Percentiles rank a stretch among this genome's conserved stretches.
Conservation (phyloP, 2,888 invertebrate species). For the Dynastes tityus region DNA sequence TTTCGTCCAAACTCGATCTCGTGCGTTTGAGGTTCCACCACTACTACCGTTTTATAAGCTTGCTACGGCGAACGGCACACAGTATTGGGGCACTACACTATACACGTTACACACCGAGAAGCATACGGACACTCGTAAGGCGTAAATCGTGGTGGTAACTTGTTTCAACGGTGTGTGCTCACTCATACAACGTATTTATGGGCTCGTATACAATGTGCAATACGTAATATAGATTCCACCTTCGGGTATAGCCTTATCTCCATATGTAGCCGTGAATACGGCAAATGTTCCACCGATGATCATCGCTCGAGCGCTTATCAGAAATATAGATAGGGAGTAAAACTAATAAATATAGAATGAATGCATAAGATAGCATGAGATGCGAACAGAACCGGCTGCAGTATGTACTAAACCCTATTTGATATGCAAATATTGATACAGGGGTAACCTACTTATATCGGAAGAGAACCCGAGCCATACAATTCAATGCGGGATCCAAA, state of each 20-base stretch:
- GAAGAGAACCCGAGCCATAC: no score
- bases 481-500: no score
- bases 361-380: neutral
- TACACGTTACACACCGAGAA: no score
- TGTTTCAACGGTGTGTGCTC: no score
- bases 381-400: constrained; percentile 17
- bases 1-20: neutral
- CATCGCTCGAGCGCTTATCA: constrained; percentile 8
- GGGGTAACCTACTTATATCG: no score
- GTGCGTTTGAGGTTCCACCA: constrained; percentile 36
- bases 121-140: no score
- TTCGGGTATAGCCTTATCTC: neutral
- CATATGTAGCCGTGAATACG: neutral
- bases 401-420: neutral
- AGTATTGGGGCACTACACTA: neutral
- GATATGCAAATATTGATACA: no score
- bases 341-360: constrained; percentile 23
- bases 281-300: constrained; percentile 2
- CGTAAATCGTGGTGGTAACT: neutral
- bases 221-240: neutral
- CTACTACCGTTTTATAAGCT: constrained; percentile 4
- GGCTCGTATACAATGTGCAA: neutral
- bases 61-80: neutral
- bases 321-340: constrained; percentile 13
- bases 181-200: neutral